Evolutionary conservation across 2,888 invertebrate species (phyloP).

Genomic region (Drosophila subquinaria): DNA sequence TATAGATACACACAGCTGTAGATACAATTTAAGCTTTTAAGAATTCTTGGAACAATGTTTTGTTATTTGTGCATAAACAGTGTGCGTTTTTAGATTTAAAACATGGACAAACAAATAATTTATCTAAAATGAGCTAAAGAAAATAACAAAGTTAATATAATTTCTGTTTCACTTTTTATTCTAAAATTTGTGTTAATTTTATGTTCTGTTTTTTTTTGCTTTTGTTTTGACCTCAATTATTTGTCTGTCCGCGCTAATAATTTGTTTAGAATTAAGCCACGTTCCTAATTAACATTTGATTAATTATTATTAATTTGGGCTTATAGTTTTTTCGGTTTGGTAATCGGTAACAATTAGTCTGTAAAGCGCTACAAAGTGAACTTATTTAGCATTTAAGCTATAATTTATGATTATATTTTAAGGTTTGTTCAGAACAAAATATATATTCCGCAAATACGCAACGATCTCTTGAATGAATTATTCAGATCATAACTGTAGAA

Average conservation of each 20-base stretch:
- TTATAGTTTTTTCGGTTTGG: constrained; percentile 44
- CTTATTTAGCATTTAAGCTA: constrained; percentile 64
- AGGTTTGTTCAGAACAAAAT: constrained; percentile 33
- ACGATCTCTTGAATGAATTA: constrained; percentile 48
- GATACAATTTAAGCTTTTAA: constrained; percentile 8
- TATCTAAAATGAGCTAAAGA: constrained; percentile 5
- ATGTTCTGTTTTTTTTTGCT: background rate
- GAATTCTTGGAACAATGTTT: constrained; percentile 16
- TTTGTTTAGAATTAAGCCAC: constrained; percentile 51
- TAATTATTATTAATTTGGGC: constrained; percentile 38
- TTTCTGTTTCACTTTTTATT: constrained; percentile 25
- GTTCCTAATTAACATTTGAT: constrained; percentile 67
- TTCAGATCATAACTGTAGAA: constrained; percentile 18
- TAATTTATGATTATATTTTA: constrained; percentile 26
- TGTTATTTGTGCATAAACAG: constrained; percentile 82
- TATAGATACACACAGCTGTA: constrained; percentile 19
- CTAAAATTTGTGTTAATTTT: constrained; percentile 1
- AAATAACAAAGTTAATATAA: constrained; percentile 9
- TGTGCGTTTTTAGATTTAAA: constrained; percentile 15
- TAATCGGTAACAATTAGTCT: constrained; percentile 44
- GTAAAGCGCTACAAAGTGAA: constrained; percentile 73
- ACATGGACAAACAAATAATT: constrained; percentile 44
- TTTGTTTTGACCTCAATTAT: constrained; percentile 40
- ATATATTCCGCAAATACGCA: constrained; percentile 38
- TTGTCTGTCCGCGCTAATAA: constrained; percentile 42